Conservation (phyloP, 2,888 invertebrate species). For the Chromoteleia sp. region DNA sequence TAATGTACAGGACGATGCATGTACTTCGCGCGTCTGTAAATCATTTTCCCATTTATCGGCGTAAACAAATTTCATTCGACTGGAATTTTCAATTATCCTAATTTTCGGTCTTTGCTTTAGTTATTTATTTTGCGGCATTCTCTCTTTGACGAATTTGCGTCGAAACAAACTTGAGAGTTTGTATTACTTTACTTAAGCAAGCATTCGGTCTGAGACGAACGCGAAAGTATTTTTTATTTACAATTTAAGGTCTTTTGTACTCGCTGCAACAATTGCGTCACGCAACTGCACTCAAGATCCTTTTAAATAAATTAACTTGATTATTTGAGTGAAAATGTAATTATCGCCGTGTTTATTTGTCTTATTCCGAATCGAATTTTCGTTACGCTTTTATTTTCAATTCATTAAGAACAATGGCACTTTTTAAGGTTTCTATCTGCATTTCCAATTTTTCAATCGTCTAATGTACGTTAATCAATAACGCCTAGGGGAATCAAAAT, state of each 20-base stretch:
- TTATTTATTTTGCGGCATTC: conserved; percentile 13
- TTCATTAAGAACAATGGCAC: not conserved
- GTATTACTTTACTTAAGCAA: not conserved
- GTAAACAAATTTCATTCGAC: conserved; percentile 26
- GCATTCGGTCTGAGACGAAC: conserved; percentile 18
- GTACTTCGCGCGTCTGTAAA: conserved; percentile 17
- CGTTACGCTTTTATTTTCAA: not conserved
- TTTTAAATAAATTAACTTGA: conserved; percentile 39
- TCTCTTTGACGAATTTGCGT: conserved; percentile 35
- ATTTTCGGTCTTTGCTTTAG: conserved; percentile 1
- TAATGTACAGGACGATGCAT: conserved; percentile 12
- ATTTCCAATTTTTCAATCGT: conserved; percentile 3
- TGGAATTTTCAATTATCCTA: conserved; percentile 30
- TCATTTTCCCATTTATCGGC: conserved; percentile 35
- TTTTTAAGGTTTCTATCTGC: not conserved
- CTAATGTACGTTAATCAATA: not conserved
- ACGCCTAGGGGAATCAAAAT: not conserved
- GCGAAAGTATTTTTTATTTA: conserved; percentile 29
- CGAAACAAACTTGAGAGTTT: conserved; percentile 20
- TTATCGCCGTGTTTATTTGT: conserved; percentile 8
- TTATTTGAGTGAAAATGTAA: conserved; percentile 39
- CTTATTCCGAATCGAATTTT: not conserved
- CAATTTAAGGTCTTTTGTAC: conserved; percentile 42
- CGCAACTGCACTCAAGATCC: conserved; percentile 11
- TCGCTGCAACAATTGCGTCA: conserved; percentile 30